These are phyloP conservation scores for Drosophila takahashii DNA, from an alignment of 1,140 invertebrate genomes.

Conservation along the genomic window DNA sequence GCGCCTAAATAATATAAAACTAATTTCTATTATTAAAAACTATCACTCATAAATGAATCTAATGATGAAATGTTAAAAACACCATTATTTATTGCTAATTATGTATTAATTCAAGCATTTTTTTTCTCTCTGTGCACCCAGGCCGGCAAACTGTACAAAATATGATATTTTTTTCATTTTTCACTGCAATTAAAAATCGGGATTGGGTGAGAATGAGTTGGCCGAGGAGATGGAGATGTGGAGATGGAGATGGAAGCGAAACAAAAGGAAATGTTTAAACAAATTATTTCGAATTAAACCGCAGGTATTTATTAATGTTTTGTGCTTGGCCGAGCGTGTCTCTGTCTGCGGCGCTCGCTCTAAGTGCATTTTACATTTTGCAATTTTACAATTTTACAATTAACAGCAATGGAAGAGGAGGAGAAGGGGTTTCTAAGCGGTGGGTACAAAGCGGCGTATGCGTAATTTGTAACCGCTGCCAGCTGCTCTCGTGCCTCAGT, in stretches of 20 bases:
- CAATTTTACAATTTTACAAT: conserved; percentile 63
- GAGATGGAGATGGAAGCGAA: conserved; percentile 51
- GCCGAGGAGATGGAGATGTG: conserved; percentile 35
- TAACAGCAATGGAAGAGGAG: conserved; percentile 23
- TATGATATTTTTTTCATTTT: not conserved
- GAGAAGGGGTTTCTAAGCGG: not conserved
- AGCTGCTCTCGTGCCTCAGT: conserved; percentile 76
- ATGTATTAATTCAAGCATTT: too few species aligned
- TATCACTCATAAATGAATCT: too few species aligned
- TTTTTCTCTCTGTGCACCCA: not conserved
- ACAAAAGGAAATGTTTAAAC: conserved; percentile 83
- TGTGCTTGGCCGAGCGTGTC: conserved; percentile 75
- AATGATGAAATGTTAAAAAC: too few species aligned
- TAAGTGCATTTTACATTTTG: conserved; percentile 44
- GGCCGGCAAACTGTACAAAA: conserved; percentile 24
- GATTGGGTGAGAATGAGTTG: conserved; percentile 62
- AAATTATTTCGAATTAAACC: conserved; percentile 83
- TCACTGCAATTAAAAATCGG: conserved; percentile 39
- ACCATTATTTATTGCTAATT: too few species aligned
- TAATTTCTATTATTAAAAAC: too few species aligned
- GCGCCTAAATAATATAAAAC: too few species aligned
- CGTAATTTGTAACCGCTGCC: conserved; percentile 64
- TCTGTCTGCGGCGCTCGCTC: conserved; percentile 22
- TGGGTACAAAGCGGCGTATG: conserved; percentile 70
- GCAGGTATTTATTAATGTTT: conserved; percentile 83